Evolutionary conservation across 1,140 invertebrate species (phyloP).

Genomic region (Macrostomum lignano): DNA sequence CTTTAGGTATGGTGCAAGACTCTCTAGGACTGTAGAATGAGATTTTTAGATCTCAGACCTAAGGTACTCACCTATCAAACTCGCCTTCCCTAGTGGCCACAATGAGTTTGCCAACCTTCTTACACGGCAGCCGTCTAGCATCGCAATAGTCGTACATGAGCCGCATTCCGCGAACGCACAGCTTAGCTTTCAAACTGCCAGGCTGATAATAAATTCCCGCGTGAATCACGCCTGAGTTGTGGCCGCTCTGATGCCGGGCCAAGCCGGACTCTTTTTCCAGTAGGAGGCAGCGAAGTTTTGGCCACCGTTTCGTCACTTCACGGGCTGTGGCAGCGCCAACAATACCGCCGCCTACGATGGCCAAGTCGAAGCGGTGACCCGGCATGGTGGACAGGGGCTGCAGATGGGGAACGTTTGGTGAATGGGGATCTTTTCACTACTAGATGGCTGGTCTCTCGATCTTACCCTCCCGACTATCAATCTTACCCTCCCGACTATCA

Average conservation of each 20-base stretch:
- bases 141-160: constrained; percentile 62
- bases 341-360: constrained; percentile 81
- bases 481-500: no score
- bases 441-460: no score
- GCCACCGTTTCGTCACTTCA: constrained; percentile 47
- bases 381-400: no score
- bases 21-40: no score
- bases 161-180: constrained; percentile 49
- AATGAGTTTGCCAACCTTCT: constrained; percentile 79
- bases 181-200: constrained; percentile 52
- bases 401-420: no score
- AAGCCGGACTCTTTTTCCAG: constrained; percentile 67
- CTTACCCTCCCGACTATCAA: no score
- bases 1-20: no score
- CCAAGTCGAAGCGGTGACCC: no score
- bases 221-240: constrained; percentile 71
- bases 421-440: no score
- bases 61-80: no score
- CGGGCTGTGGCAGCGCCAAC: constrained; percentile 71
- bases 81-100: constrained; percentile 48
- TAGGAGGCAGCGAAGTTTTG: constrained; percentile 48
- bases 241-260: constrained; percentile 64
- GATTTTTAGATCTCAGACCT: no score
- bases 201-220: constrained; percentile 86
- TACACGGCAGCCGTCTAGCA: constrained; percentile 59